Conservation (phyloP, 2,888 invertebrate genomes). For the Pantelozetes paolii region DNA sequence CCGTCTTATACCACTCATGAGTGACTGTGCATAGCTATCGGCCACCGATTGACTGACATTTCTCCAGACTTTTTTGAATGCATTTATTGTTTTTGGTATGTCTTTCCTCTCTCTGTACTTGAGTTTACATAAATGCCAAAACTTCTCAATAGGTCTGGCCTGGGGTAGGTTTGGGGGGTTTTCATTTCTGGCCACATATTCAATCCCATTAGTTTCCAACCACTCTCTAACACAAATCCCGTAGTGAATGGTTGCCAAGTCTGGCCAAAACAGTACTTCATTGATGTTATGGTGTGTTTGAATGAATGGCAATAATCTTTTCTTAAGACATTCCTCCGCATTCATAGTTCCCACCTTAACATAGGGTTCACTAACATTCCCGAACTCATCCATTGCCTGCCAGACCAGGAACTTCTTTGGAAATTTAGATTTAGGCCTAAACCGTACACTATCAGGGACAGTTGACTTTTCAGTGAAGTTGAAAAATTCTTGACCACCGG, state of each 20-base stretch:
- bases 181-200: background rate
- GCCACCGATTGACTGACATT: background rate
- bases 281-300: background rate
- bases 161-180: background rate
- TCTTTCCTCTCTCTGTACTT: too few species aligned
- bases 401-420: background rate
- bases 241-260: slow-evolving; percentile 27
- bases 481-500: background rate
- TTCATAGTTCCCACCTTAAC: background rate
- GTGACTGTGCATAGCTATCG: background rate
- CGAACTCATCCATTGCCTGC: slow-evolving; percentile 7
- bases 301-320: slow-evolving; percentile 16
- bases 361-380: slow-evolving; percentile 1
- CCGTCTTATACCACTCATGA: background rate
- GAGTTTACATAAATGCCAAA: background rate
- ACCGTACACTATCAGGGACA: background rate
- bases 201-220: background rate
- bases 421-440: background rate
- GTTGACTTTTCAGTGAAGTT: background rate
- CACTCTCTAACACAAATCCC: background rate
- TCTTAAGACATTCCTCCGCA: background rate
- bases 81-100: too few species aligned
- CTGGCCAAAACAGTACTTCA: slow-evolving; percentile 16
- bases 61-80: background rate
- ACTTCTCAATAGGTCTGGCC: background rate